Base-by-base conservation (phyloP, 2,797 vertebrate species). In the Danio choprae region DNA sequence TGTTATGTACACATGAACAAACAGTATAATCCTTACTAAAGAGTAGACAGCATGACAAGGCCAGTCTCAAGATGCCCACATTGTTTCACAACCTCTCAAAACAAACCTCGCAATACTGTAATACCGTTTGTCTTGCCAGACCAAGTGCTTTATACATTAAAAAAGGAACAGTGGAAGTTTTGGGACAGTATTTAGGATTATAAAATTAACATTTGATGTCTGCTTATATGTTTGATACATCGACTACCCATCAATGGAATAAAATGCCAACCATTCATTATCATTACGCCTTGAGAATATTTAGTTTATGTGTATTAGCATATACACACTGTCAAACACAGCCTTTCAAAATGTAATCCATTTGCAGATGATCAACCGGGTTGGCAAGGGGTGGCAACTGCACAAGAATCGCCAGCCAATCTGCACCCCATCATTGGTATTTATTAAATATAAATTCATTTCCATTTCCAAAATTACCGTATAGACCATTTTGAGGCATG, bases 1-100 rank as follows among this genome's bases (percentile, higher is more conserved):
- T 85, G 82, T 83, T 81, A 63, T 63, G 78, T 83, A 78, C 76
- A 73, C 64, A 70, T 68, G 60, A 81, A 81, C 79, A 71, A 83
- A 81, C 74, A 40, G 68, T 70, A 59, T 68, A 55, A 22, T 74
- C 22, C 69, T 78, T 81, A 22, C 76, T 64, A 9, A 75, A 55
- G 43, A 76, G 74, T 69, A 68, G 80, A 81, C 72, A 78, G 82
- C 53, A 84, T 80, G 76, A 41, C 60, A 79, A 50, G 13, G 64
- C 53, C 64, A 75, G 48, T 58, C 43, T 72, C 36, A 76, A 79
- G 71, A 83, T 64, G 71, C 77, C 50, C 82, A 76, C 74, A 44
- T n/a, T 48, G 15, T 36, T 46, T 59, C 22, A 73, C 71, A 73
- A 70, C 5, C 20, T 48, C 43, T 44, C n/a, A 44, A 55, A 56